Evolutionary conservation across 2,888 invertebrate genomes (phyloP), one percentile per base, ranked within the genome.

Genomic region (Meghimatium bilineatum): DNA sequence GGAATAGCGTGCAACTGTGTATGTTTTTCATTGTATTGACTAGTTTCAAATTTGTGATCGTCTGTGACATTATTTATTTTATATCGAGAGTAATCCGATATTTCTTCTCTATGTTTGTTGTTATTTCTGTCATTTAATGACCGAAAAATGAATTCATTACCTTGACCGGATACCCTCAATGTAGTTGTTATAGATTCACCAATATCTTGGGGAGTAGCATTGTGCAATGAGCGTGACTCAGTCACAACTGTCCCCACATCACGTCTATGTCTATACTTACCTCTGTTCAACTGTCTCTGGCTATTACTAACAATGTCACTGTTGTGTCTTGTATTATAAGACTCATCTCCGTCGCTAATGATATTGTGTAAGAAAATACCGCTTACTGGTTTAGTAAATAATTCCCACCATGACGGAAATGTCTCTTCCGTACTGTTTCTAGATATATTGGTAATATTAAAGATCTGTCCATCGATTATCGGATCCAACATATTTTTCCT

Each of bases 341-440:
- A n/a, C 14, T n/a, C 34, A 20, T 49, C 32, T 17, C 3, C 52
- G 0, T 52, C 29, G 6, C 52, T 52, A 32, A 74, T 52, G 2
- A 52, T 49, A 32, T 32, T 23, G 0, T 74, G 52, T 52, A 67
- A 49, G 49, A 79, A 67, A n/a, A 56, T 44, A 20, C n/a, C n/a
- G n/a, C n/a, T 32, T 44, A 20, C 32, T 52, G 34, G 49, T 44
- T 20, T 32, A 29, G n/a, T 20, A 8, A 29, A 36, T 44, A 14
- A 80, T 49, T 38, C 56, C 52, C 23, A 71, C 80, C 80, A 80
- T 14, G 80, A 36, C 6, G 14, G 29, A 20, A 34, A 71, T 36
- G 8, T 44, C n/a, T 56, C 44, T 49, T 8, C n/a, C 12, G 26
- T 38, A 17, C 14, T 29, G 32, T 0, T 32, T 74, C 74, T 52